phyloP scores from a whole-genome alignment of 2,797 vertebrate species.

The Tarsius wallacei region DNA sequence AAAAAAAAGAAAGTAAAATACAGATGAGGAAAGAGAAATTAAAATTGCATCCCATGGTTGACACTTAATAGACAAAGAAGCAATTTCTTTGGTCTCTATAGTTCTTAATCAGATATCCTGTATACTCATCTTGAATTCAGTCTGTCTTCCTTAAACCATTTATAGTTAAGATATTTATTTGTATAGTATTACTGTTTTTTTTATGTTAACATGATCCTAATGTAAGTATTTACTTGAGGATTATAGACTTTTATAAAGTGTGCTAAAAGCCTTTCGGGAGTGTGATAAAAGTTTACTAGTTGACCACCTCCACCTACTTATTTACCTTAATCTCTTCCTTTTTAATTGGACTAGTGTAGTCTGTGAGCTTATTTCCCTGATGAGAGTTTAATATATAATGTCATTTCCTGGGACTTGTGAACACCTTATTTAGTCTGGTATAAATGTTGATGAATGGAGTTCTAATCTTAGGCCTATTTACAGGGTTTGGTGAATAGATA shows the following conservation, averaged over 20 bases:
- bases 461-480: conserved; percentile 75
- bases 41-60: neutral
- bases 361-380: neutral
- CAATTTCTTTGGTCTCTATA: conserved; percentile 39
- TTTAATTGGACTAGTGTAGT: conserved; percentile 49
- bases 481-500: conserved; percentile 75
- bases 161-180: conserved; percentile 57
- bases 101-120: conserved; percentile 8
- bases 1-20: too few species aligned
- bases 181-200: neutral
- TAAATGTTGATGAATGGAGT: conserved; percentile 66
- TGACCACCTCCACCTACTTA: conserved; percentile 51
- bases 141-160: conserved; percentile 9
- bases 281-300: conserved; percentile 60
- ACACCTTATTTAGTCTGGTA: conserved; percentile 86
- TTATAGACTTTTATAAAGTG: neutral
- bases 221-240: conserved; percentile 65
- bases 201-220: conserved; percentile 48
- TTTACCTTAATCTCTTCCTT: conserved; percentile 60
- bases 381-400: conserved; percentile 89
- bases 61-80: neutral
- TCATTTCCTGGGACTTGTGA: conserved; percentile 92
- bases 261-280: conserved; percentile 67
- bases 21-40: conserved; percentile 38
- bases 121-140: neutral